Base-by-base conservation (phyloP, 2,797 vertebrate genomes). In the Euthynnus affinis region DNA sequence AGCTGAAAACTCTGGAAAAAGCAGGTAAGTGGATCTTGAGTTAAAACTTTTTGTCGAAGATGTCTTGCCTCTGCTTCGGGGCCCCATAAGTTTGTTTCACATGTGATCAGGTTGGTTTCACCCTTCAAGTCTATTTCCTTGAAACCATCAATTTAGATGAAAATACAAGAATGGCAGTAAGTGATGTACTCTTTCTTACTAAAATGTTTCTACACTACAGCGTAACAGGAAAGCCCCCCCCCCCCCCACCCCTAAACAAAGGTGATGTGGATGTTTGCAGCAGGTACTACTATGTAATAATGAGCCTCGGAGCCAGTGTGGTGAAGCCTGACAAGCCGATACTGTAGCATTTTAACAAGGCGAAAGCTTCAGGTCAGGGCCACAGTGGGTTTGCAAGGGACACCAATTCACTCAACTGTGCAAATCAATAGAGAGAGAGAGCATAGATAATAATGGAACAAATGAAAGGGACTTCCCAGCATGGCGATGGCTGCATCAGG, bases 301-400 rank as follows among this genome's bases (percentile, higher is more conserved):
- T 71, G 52, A 71, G 59, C 58, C 55, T 58, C 2, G 1, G 46
- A 60, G 3, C 37, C 15, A 4, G 40, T 20, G 52, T 69, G 60
- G 12, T 20, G 46, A 59, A 74, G 66, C 66, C 73, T 78, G 57
- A 65, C 71, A 69, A 46, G 73, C 20, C 9, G 27, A 32, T 68
- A 64, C 70, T 72, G 61, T 58, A 46, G 49, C 37, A 5, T 62
- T 96, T 94, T 93, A 96, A 97, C 96, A 96, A 97, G 96, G 95
- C 93, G 27, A 92, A 96, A 96, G 95, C 96, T 86, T 44, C 51
- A 72, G 81, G 74, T 87, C 73, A 65, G 79, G 81, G 58, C 79
- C 63, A 25, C 37, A 55, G 20, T 48, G 75, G 77, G 48, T 85
- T 52, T 72, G 67, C 69, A 59, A 59, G 68, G 52, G 59, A 55